These are phyloP conservation scores for Sinodicranocentrus sp. DNA, from an alignment of 2,888 invertebrate genomes.

Conservation along the genomic window DNA sequence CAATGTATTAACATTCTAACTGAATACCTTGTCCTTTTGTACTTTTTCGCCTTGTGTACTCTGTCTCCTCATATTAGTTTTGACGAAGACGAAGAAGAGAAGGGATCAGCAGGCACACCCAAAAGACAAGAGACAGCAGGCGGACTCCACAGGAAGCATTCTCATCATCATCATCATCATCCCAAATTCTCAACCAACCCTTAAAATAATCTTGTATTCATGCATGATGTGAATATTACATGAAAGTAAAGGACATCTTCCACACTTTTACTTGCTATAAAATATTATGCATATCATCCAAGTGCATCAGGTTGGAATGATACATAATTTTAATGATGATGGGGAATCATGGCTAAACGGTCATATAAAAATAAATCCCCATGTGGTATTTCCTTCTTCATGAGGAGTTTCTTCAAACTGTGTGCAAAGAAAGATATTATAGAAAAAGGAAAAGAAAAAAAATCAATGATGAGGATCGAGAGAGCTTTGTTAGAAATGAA, in stretches of 20 bases:
- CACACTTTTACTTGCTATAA: slow-evolving; percentile 54
- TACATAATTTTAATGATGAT: slow-evolving; percentile 29
- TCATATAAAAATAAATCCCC: slow-evolving; percentile 32
- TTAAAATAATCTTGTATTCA: slow-evolving; percentile 41
- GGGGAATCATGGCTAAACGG: slow-evolving; percentile 17
- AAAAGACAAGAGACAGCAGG: slow-evolving; percentile 67
- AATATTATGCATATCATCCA: slow-evolving; percentile 46
- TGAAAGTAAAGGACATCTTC: slow-evolving; percentile 33
- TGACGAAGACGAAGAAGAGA: slow-evolving; percentile 28
- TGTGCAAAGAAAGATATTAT: too few relatives aligned
- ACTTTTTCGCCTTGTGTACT: not conserved
- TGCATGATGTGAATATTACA: slow-evolving; percentile 16
- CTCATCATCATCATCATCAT: slow-evolving; percentile 32
- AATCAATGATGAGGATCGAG: too few relatives aligned
- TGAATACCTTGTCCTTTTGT: not conserved
- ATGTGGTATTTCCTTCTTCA: slow-evolving; percentile 62
- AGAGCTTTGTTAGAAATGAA: not conserved
- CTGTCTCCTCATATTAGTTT: slow-evolving; percentile 55
- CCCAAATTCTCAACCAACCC: slow-evolving; percentile 27
- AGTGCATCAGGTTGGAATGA: slow-evolving; percentile 31
- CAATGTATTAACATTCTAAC: slow-evolving; percentile 6
- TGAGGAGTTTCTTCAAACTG: too few relatives aligned
- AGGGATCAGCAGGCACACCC: slow-evolving; percentile 59
- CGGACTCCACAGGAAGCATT: slow-evolving; percentile 51
- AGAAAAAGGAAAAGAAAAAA: too few relatives aligned